Evolutionary conservation across 1,140 invertebrate species (phyloP).

Genomic region (Drosophila erecta): DNA sequence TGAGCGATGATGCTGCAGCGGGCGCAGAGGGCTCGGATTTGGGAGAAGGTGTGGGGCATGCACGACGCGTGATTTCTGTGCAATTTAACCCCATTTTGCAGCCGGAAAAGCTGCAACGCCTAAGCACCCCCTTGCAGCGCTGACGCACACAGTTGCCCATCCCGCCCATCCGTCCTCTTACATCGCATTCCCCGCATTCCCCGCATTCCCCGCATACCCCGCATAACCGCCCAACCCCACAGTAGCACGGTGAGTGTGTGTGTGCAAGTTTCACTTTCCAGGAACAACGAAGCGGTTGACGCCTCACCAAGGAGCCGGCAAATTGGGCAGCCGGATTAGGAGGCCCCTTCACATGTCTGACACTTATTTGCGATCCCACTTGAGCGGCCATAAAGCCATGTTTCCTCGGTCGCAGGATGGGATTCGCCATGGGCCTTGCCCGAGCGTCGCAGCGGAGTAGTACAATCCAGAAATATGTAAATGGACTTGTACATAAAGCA

Average conservation of each 20-base stretch:
- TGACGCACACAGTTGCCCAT: slow-evolving; percentile 26
- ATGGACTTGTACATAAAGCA: no score
- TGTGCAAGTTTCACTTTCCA: slow-evolving; percentile 51
- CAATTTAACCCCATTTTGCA: slow-evolving; percentile 82
- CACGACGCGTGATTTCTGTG: slow-evolving; percentile 72
- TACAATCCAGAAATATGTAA: no score
- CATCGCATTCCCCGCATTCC: no score
- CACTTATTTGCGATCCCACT: slow-evolving; percentile 47
- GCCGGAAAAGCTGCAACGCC: slow-evolving; percentile 38
- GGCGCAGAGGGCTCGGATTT: no score
- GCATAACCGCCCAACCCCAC: no score
- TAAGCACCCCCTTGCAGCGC: slow-evolving; percentile 31
- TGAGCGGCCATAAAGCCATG: neutral
- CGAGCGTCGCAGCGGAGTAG: neutral
- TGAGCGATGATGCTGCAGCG: slow-evolving; percentile 1
- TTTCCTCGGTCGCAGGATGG: neutral
- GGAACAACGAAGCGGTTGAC: slow-evolving; percentile 19
- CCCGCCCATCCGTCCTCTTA: neutral
- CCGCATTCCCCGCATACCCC: no score
- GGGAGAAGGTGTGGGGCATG: neutral
- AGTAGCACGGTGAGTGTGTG: slow-evolving; percentile 6
- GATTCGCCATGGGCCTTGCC: neutral
- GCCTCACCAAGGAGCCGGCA: slow-evolving; percentile 29
- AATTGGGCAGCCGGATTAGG: slow-evolving; percentile 46
- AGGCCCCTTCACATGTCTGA: slow-evolving; percentile 23